A percentile compares a stretch with the other conserved stretches of the same genome.
Evolutionary conservation across 2,113 vertebrate species (phyloP).

Genomic region (Pavo muticus): DNA sequence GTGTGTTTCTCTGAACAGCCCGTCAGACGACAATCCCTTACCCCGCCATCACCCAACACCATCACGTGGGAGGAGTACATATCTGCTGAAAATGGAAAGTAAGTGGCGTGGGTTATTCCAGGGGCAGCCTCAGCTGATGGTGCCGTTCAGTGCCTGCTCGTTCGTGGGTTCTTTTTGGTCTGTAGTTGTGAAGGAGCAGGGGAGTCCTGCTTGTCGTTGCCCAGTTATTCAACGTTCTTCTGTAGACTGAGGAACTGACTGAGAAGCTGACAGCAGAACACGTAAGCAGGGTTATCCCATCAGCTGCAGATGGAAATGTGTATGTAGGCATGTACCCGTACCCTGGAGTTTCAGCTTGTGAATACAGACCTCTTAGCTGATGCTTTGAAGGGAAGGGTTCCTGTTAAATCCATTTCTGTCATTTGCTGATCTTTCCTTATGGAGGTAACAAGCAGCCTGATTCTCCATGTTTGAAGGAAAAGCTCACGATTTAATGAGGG

Average conservation of each 20-base stretch:
- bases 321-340: rapidly evolving
- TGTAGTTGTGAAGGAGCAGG: rapidly evolving
- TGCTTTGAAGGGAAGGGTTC: not conserved
- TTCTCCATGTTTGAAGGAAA: not conserved
- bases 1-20: constrained; percentile 78
- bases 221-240: rapidly evolving
- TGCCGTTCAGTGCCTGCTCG: too few species aligned
- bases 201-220: not conserved
- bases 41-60: constrained; percentile 90
- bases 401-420: not conserved
- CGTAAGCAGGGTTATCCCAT: rapidly evolving
- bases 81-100: constrained; percentile 96
- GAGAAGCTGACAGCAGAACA: not conserved
- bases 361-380: rapidly evolving
- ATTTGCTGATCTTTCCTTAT: not conserved
- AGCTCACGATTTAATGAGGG: not conserved
- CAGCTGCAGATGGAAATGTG: not conserved
- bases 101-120: constrained; percentile 30
- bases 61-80: constrained; percentile 99
- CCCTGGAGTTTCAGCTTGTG: not conserved
- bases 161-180: not conserved
- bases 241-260: not conserved
- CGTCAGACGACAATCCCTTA: constrained; percentile 91
- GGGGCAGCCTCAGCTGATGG: too few species aligned
- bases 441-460: not conserved